Base-by-base conservation (phyloP, 2,888 invertebrate species). In the Aelia acuminata region DNA sequence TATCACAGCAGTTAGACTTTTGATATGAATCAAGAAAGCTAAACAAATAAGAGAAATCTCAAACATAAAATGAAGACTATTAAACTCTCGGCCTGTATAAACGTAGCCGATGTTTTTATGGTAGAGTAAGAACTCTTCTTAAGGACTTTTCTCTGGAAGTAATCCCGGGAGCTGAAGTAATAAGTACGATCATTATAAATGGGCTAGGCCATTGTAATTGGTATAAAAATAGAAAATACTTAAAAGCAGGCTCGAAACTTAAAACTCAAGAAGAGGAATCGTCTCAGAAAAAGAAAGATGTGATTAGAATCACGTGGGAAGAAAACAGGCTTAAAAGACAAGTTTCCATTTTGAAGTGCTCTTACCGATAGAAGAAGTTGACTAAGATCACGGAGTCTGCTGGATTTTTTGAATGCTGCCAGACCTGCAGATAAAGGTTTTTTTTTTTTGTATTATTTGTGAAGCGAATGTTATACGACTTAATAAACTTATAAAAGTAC, bases 151-250 rank as follows among this genome's bases (percentile, higher is more conserved):
- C n/a, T 35, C 18, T 70, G 31, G 31, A 10, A 31, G 35, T 35
- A 70, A 70, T 70, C 63, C 35, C 20, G 7, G 31, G 63, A 70
- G 18, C 31, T 22, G 63, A 70, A 70, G 63, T 70, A 70, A 70
- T 70, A 70, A 70, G 63, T 70, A 18, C 7, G 43, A 80, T 43
- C 43, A 80, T 80, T 80, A 80, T 80, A 80, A 80, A 39, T 47
- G 39, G 43, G 22, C 80, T 43, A 13, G n/a, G 22, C 43, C 43
- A 43, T 43, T 80, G 43, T 80, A 47, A 80, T 43, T 47, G 43
- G 80, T 80, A 80, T 80, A 80, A 80, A 80, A 80, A 80, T 80
- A 80, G 80, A 80, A 80, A 47, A 80, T 80, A 80, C 80, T 43
- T 80, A 80, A 43, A n/a, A 43, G 43, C 22, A 13, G 10, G 4